Evolutionary conservation across 2,113 vertebrate species (phyloP), one percentile per base, ranked within the genome.

Genomic region (Rhinopomastus cyanomelas): DNA sequence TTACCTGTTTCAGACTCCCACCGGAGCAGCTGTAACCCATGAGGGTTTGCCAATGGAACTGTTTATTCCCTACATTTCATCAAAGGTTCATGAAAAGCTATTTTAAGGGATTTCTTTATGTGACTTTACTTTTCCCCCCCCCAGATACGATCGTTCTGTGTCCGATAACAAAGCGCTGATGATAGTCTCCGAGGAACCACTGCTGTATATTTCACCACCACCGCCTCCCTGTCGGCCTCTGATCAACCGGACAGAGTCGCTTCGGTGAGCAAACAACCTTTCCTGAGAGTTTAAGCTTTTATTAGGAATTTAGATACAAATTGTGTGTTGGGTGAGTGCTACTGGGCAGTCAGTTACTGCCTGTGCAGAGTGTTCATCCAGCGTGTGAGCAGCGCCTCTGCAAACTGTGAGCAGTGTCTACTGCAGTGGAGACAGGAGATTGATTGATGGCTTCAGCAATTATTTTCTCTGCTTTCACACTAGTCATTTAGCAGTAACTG

Each of bases 161-260:
- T 97, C 97, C 34, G 97, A 98, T 64, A 98, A 99, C 90, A 99
- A 99, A 94, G 98, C 98, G 29, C 95, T 99, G 74, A 99, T 99
- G 98, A 97, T 99, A 93, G 97, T 99, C 51, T 99, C 97, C 37
- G 97, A 98, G 88, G 98, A 98, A 12, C 98, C 98, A 12, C 51
- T 98, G 56, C 96, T 98, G 39, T 98, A 98, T 90, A 96, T 98
- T 78, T 96, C 98, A 77, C 96, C 98, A 2, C 97, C 97, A 27
- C 95, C 98, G 0, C 96, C 97, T 10, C 98, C 98, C 27, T 99
- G 99, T 91, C 98, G 96, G 88, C 98, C 98, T 34, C 92, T 97
- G 36, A 97, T 99, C 55, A 99, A 99, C 95, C 98, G 97, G 77
- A 99, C 98, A 61, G 98, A 99, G 89, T 98, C 98, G 1, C 98